phyloP scores from a whole-genome alignment of 2,888 invertebrate genomes.

The Scaptomyza caliginosa region DNA sequence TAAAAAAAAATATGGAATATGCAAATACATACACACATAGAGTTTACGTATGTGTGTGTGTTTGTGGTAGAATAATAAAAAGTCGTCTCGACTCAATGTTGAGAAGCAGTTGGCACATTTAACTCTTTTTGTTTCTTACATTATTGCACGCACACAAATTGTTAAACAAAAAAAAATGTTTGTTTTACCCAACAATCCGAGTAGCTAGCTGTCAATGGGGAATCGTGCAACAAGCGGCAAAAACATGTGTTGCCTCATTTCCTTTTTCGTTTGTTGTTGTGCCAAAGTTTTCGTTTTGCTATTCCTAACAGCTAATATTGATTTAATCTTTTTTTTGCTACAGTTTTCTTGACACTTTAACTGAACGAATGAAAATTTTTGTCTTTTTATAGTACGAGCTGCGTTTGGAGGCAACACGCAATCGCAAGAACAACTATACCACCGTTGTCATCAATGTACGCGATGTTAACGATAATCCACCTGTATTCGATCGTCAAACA shows the following conservation, averaged over 20 bases:
- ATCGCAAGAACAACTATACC: conserved; percentile 97
- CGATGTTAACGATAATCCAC: conserved; percentile 94
- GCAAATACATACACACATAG: conserved; percentile 34
- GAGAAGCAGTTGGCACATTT: conserved; percentile 67
- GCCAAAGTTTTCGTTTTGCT: conserved; percentile 27
- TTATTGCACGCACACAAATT: conserved; percentile 56
- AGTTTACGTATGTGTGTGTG: conserved; percentile 5
- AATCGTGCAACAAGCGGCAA: conserved; percentile 63
- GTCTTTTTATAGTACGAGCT: conserved; percentile 91
- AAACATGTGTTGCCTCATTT: conserved; percentile 52
- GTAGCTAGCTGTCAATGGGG: conserved; percentile 67
- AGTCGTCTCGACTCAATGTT: conserved; percentile 7
- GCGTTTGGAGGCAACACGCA: conserved; percentile 96
- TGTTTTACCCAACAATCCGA: conserved; percentile 34
- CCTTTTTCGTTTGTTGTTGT: conserved; percentile 12
- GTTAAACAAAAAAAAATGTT: conserved; percentile 32
- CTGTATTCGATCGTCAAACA: conserved; percentile 96
- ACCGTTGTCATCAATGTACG: conserved; percentile 98
- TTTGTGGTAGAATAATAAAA: conserved; percentile 11
- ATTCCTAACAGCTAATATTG: conserved; percentile 8
- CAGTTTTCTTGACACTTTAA: neutral
- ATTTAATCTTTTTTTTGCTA: neutral
- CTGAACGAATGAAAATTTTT: conserved; percentile 6
- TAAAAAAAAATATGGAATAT: conserved; percentile 44
- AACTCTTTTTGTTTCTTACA: conserved; percentile 55